phyloP scores from a whole-genome alignment of 2,113 vertebrate genomes.

The Chaetops frenatus region DNA sequence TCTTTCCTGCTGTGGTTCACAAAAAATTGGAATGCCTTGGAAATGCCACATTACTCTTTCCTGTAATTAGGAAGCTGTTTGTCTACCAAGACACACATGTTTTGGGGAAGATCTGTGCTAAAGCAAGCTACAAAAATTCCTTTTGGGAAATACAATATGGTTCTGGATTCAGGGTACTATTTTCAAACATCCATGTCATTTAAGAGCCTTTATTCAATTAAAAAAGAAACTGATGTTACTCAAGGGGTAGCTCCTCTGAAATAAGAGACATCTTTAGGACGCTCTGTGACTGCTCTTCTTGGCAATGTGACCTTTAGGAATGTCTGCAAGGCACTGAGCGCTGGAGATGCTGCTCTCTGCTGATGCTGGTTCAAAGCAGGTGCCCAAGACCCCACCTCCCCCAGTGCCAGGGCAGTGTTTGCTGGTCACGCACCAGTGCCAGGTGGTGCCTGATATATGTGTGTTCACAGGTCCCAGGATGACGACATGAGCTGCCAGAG shows the following conservation, averaged over 20 bases:
- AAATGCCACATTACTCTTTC: neutral
- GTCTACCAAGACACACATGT: neutral
- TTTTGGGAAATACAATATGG: neutral
- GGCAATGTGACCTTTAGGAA: neutral
- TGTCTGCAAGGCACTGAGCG: fast-evolving
- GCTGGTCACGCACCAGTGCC: neutral
- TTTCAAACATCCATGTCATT: neutral
- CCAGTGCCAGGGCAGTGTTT: neutral
- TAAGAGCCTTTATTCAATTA: neutral
- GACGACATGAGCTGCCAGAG: neutral
- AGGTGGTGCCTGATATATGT: neutral
- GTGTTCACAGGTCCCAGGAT: neutral
- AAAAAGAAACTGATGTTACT: neutral
- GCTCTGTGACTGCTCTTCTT: neutral
- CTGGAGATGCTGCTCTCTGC: neutral
- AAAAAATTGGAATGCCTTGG: neutral
- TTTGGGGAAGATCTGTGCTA: neutral
- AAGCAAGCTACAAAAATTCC: neutral
- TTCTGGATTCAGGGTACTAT: neutral
- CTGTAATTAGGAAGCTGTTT: neutral
- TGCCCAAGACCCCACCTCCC: neutral
- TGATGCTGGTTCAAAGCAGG: neutral
- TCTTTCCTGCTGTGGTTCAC: neutral
- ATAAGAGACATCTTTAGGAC: neutral
- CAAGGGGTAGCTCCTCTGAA: neutral